Conservation (phyloP, 2,797 vertebrate species). For the Anableps anableps region DNA sequence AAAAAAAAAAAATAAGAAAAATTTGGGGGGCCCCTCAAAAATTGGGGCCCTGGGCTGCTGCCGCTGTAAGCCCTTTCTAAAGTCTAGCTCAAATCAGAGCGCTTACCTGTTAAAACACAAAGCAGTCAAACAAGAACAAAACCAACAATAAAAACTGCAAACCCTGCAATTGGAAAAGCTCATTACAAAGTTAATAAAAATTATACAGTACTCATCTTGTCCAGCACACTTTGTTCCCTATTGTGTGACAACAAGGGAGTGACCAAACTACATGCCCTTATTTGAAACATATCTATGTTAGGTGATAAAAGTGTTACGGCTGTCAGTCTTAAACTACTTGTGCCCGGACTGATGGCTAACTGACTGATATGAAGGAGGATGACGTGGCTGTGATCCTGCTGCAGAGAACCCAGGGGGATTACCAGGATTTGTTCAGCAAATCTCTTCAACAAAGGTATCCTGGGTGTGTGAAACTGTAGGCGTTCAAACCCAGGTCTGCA, state of each 20-base stretch:
- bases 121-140: neutral
- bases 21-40: too few relatives aligned
- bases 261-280: conserved; percentile 21
- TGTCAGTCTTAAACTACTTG: conserved; percentile 42
- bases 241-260: conserved; percentile 27
- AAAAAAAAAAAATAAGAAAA: too few relatives aligned
- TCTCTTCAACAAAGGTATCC: conserved; percentile 72
- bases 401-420: conserved; percentile 71
- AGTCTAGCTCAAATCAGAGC: too few relatives aligned
- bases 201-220: neutral
- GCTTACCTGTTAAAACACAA: neutral
- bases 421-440: conserved; percentile 78
- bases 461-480: conserved; percentile 57
- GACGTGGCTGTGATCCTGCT: conserved; percentile 62
- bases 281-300: conserved; percentile 23
- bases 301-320: conserved; percentile 40
- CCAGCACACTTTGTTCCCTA: conserved; percentile 2
- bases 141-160: neutral
- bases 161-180: neutral
- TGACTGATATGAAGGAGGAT: conserved; percentile 63
- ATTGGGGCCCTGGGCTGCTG: too few relatives aligned
- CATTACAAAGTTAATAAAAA: neutral
- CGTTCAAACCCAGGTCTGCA: conserved; percentile 45
- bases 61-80: too few relatives aligned
- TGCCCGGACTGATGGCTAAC: conserved; percentile 56